Conservation (phyloP, 37 sponge, comb jelly and placozoan genomes). For the Hexactinellida sp. region DNA sequence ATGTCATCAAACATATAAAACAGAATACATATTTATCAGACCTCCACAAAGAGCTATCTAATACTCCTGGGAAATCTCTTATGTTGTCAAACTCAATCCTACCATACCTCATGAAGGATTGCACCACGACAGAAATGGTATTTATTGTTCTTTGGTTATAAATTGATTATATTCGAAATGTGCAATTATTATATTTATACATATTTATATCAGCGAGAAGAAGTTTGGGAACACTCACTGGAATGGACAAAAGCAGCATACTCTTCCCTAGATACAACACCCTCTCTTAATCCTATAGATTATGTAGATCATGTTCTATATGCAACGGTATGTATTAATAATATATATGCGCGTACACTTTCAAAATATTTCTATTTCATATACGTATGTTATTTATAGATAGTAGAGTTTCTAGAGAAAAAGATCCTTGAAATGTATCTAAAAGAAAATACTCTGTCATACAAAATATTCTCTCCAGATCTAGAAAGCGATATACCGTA, state of each 20-base stretch:
- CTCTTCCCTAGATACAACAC: neutral
- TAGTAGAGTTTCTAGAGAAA: neutral
- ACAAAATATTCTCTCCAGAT: neutral
- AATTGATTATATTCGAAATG: neutral
- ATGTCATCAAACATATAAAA: neutral
- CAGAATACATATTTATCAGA: neutral
- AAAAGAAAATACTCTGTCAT: neutral
- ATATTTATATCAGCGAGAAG: neutral
- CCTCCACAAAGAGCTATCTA: conserved; percentile 3
- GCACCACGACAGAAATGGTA: neutral
- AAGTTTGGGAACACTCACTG: neutral
- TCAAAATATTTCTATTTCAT: neutral
- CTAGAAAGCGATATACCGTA: neutral
- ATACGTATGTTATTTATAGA: neutral
- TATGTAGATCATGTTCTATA: conserved; percentile 6
- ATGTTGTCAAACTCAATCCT: conserved; percentile 11
- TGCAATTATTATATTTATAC: neutral
- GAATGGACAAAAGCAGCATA: conserved; percentile 8
- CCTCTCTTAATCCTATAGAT: neutral
- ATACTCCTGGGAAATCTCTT: neutral
- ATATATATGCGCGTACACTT: neutral
- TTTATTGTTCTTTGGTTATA: neutral
- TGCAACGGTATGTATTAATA: neutral
- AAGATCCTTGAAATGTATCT: neutral
- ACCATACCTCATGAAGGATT: conserved; percentile 1